Percentiles rank a stretch among this genome's conserved stretches.
phyloP scores from a whole-genome alignment of 1,140 invertebrate species.

The Ceratina australensis region DNA sequence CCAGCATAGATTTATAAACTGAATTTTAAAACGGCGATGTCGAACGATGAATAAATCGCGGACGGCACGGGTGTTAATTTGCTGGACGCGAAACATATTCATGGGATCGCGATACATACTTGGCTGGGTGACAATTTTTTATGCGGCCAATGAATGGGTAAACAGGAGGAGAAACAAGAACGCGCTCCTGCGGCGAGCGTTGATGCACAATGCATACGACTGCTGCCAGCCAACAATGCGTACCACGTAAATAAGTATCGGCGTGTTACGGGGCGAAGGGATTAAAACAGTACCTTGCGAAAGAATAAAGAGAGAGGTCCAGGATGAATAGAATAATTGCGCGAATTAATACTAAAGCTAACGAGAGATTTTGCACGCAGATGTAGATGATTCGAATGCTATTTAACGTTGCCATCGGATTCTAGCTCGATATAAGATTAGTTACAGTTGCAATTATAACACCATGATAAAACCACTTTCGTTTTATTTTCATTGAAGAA shows the following conservation, averaged over 20 bases:
- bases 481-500: too few species aligned
- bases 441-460: too few species aligned
- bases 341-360: too few species aligned
- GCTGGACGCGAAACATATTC: constrained; percentile 33
- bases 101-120: constrained; percentile 26
- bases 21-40: not conserved
- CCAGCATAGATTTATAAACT: too few species aligned
- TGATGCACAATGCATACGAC: constrained; percentile 57
- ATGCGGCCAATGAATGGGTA: constrained; percentile 48
- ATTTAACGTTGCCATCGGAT: too few species aligned
- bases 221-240: constrained; percentile 28
- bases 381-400: too few species aligned
- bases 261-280: constrained; percentile 36
- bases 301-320: too few species aligned
- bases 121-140: constrained; percentile 38
- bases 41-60: not conserved
- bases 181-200: constrained; percentile 46
- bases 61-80: constrained; percentile 28
- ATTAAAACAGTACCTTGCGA: not conserved
- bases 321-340: too few species aligned
- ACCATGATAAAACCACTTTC: too few species aligned
- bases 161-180: constrained; percentile 50
- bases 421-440: too few species aligned
- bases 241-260: constrained; percentile 55
- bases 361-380: too few species aligned